Evolutionary conservation across 1,140 invertebrate species (phyloP).

Genomic region (Littorina saxatilis): DNA sequence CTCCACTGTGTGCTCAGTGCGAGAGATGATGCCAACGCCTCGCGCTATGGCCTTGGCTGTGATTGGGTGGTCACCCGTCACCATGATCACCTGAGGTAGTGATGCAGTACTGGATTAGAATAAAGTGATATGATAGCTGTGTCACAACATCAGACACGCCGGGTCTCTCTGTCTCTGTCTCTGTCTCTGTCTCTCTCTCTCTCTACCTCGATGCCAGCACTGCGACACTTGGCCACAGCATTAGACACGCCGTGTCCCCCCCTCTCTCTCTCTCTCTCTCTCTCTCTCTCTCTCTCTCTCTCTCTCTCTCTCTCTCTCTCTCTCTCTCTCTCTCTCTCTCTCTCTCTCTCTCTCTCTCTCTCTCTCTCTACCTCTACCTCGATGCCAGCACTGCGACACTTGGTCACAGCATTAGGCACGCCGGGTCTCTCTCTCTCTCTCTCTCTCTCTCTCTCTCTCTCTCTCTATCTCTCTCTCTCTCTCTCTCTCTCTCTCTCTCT

Average conservation of each 20-base stretch:
- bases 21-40: conserved; percentile 99
- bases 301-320: too few relatives aligned
- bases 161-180: too few relatives aligned
- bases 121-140: too few relatives aligned
- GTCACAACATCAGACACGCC: background rate
- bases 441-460: too few relatives aligned
- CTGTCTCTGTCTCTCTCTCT: too few relatives aligned
- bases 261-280: too few relatives aligned
- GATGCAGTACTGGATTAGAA: too few relatives aligned
- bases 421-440: conserved; percentile 70
- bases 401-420: conserved; percentile 96
- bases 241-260: conserved; percentile 82
- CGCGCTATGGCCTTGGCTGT: conserved; percentile 99
- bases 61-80: conserved; percentile 96
- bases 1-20: conserved; percentile 95
- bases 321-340: conserved; percentile 85
- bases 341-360: too few relatives aligned
- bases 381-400: conserved; percentile 98
- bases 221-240: conserved; percentile 99
- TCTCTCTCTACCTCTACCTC: too few relatives aligned
- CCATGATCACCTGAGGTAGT: conserved; percentile 81
- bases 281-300: too few relatives aligned
- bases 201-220: conserved; percentile 93
- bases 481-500: too few relatives aligned
- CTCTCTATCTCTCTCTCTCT: too few relatives aligned